Evolutionary conservation across 2,113 vertebrate species (phyloP), one percentile per base, ranked within the genome.

Genomic region (Theristicus caerulescens): DNA sequence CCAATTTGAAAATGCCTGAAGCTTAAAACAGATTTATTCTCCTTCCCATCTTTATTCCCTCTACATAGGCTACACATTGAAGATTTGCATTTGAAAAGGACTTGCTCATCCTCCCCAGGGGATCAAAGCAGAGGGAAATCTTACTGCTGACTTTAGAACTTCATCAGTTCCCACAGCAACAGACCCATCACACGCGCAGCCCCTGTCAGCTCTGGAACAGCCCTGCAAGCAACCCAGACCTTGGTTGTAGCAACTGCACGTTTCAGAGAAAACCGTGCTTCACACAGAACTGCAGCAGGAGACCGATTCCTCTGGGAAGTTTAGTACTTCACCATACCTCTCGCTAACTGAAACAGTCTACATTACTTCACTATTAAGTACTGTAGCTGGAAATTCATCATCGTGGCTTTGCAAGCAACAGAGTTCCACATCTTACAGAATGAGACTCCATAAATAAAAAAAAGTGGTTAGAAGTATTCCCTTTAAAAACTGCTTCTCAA

Each of bases 31-130:
- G 59, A 92, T 92, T 91, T 86, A 58, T 91, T 93, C 24, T 88
- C 42, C 38, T 90, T 93, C 80, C 79, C 47, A 62, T 81, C 72
- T 86, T 96, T 67, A 86, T 81, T 90, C 80, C 79, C 32, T 71
- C 64, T 86, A 31, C 4, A 15, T 29, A 73, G 24, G 42, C 67
- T 92, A 72, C n/a, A 31, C 36, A 26, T n/a, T 16, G 16, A 93
- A 84, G 42, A 94, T 89, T 84, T 93, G 72, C 79, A 86, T 96
- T 95, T 86, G 86, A 94, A 93, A 92, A 94, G 59, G 52, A 71
- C 62, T 92, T 82, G 72, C 57, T 95, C 88, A 86, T 84, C 72
- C 69, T 96, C 82, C 84, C 82, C 34, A 36, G 32, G 32, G 96
- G 64, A 92, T 67, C 47, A 92, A 93, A 83, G 90, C 71, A 88